These are phyloP conservation scores for Tipula unca DNA, from an alignment of 2,888 invertebrate species.

Conservation along the genomic window DNA sequence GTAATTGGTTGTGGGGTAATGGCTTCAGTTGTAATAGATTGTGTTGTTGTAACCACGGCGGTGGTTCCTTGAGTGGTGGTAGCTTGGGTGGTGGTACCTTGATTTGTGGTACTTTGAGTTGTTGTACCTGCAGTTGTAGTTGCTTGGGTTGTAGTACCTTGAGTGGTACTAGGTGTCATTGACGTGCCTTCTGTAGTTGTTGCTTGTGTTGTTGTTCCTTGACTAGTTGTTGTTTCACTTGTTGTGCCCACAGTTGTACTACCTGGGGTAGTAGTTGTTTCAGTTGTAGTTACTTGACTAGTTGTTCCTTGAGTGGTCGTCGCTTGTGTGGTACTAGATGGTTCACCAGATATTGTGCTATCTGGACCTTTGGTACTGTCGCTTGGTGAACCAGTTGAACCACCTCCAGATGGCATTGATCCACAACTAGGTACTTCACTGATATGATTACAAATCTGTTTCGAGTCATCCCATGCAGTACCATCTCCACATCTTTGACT, in stretches of 20 bases:
- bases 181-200: slow-evolving; percentile 16
- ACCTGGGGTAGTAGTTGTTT: slow-evolving; percentile 25
- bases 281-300: slow-evolving; percentile 26
- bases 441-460: slow-evolving; percentile 45
- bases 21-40: slow-evolving; percentile 21
- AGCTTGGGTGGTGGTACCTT: slow-evolving; percentile 15
- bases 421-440: slow-evolving; percentile 32
- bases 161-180: slow-evolving; percentile 30
- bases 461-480: slow-evolving; percentile 50
- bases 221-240: slow-evolving; percentile 20
- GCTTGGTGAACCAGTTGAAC: slow-evolving; percentile 28
- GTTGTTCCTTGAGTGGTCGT: slow-evolving; percentile 27
- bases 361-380: slow-evolving; percentile 26
- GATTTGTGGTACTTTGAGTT: slow-evolving; percentile 22
- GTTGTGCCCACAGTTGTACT: slow-evolving; percentile 22
- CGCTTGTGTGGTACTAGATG: slow-evolving; percentile 29
- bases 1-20: slow-evolving; percentile 27
- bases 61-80: slow-evolving; percentile 27
- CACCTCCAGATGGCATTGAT: background rate
- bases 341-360: background rate
- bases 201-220: slow-evolving; percentile 29
- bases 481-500: slow-evolving; percentile 49
- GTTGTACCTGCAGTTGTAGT: slow-evolving; percentile 28
- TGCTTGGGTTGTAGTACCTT: slow-evolving; percentile 26
- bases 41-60: slow-evolving; percentile 22